A percentile compares a stretch with the other conserved stretches of the same genome.
Conservation (phyloP, 2,888 invertebrate species). For the Tenthredo mesomela region DNA sequence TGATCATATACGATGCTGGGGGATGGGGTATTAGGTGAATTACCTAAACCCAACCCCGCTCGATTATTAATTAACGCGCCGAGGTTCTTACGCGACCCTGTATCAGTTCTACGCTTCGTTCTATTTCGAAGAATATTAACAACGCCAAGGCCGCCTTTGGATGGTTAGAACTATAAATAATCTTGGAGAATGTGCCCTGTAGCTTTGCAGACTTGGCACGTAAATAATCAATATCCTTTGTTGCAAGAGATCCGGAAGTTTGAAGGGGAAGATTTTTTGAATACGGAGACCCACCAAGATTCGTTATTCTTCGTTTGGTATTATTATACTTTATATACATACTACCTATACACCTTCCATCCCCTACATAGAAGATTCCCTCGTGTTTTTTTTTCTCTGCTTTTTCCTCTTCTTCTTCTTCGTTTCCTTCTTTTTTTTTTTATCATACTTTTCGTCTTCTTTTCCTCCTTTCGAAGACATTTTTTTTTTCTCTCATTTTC, state of each 20-base stretch:
- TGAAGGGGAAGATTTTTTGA: conserved; percentile 30
- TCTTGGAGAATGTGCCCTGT: background rate
- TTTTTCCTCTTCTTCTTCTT: conserved; percentile 15
- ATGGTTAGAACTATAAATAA: conserved; percentile 36
- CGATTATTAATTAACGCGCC: conserved; percentile 27
- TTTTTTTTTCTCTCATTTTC: conserved; percentile 23
- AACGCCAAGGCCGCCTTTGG: conserved; percentile 1
- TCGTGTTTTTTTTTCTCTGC: background rate
- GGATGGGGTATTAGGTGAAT: conserved; percentile 1
- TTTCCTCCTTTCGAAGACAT: background rate
- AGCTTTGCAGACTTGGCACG: conserved; percentile 34
- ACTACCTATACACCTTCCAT: background rate
- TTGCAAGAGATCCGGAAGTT: conserved; percentile 40
- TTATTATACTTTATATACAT: background rate
- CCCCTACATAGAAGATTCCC: background rate
- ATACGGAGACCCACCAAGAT: background rate
- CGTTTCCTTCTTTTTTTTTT: conserved; percentile 44
- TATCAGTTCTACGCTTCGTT: background rate
- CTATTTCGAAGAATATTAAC: conserved; percentile 39
- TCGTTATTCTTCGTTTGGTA: conserved; percentile 23
- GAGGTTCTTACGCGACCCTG: conserved; percentile 19
- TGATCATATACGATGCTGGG: background rate
- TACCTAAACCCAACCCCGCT: conserved; percentile 5
- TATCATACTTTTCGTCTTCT: conserved; percentile 19
- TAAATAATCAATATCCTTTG: conserved; percentile 45